Evolutionary conservation across 1,140 invertebrate genomes (phyloP).

Genomic region (Cyrtorhinus lividipennis): DNA sequence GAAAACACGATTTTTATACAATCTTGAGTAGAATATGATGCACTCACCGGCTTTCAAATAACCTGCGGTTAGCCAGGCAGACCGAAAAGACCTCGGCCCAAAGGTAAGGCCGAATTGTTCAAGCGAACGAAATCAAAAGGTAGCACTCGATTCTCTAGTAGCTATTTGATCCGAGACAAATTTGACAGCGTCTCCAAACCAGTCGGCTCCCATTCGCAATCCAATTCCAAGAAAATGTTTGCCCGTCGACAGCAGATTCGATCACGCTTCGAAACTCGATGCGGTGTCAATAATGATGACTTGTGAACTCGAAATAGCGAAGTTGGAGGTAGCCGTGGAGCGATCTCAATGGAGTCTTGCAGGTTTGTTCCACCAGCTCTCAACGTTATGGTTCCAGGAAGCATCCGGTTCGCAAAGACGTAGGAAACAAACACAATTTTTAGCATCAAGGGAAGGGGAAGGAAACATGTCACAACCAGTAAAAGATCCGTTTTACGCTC

Average conservation of each 20-base stretch:
- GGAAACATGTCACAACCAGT: no score
- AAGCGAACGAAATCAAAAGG: conserved; percentile 53
- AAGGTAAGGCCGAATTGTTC: conserved; percentile 32
- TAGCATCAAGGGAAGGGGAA: no score
- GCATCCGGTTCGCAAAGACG: conserved; percentile 28
- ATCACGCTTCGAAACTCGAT: conserved; percentile 29
- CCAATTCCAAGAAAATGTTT: conserved; percentile 50
- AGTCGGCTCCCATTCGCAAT: conserved; percentile 73
- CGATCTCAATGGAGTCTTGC: not conserved
- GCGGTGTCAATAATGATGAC: conserved; percentile 38
- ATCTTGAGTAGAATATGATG: no score
- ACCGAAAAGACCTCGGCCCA: conserved; percentile 38
- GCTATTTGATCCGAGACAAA: conserved; percentile 61
- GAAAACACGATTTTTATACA: no score
- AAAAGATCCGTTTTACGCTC: no score
- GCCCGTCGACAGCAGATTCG: conserved; percentile 17
- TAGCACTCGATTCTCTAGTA: conserved; percentile 42
- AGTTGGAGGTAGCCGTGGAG: conserved; percentile 34
- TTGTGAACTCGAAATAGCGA: conserved; percentile 32
- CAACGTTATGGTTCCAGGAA: not conserved
- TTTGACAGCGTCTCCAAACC: conserved; percentile 33
- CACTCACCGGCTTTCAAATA: conserved; percentile 44
- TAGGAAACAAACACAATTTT: conserved; percentile 40
- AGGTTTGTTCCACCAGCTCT: not conserved
- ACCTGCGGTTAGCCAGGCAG: conserved; percentile 49